Conservation (phyloP, 1,140 invertebrate genomes). For the Formica exsecta region DNA sequence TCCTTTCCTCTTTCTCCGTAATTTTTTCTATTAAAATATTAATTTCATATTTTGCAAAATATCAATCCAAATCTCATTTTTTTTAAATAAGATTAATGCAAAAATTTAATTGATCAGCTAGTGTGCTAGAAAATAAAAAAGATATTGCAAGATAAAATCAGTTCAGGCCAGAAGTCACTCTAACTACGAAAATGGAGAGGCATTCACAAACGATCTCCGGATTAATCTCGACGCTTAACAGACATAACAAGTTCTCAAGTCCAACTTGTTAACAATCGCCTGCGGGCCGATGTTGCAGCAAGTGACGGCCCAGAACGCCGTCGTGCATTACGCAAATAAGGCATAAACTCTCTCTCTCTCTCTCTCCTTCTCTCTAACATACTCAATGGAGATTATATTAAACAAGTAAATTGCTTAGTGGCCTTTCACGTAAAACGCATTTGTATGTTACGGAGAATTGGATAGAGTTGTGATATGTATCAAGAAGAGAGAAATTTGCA, state of each 20-base stretch:
- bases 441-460: conserved; percentile 61
- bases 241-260: conserved; percentile 65
- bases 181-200: not conserved
- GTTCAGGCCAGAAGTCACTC: not conserved
- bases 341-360: conserved; percentile 67
- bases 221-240: conserved; percentile 38
- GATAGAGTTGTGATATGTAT: conserved; percentile 6
- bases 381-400: conserved; percentile 81
- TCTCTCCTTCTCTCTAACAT: conserved; percentile 51
- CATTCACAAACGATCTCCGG: conserved; percentile 39
- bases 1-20: too few relatives aligned
- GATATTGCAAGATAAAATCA: conserved; percentile 1
- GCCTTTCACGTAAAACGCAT: conserved; percentile 67
- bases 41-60: conserved; percentile 30
- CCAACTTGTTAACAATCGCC: conserved; percentile 78
- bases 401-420: conserved; percentile 79
- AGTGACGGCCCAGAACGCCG: conserved; percentile 45
- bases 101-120: not conserved
- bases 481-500: not conserved
- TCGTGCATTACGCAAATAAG: conserved; percentile 80
- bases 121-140: not conserved
- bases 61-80: conserved; percentile 4
- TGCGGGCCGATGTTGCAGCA: conserved; percentile 61
- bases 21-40: not conserved
- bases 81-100: not conserved